Base-by-base conservation (phyloP, 2,797 vertebrate species). In the Setipinna tenuifilis region DNA sequence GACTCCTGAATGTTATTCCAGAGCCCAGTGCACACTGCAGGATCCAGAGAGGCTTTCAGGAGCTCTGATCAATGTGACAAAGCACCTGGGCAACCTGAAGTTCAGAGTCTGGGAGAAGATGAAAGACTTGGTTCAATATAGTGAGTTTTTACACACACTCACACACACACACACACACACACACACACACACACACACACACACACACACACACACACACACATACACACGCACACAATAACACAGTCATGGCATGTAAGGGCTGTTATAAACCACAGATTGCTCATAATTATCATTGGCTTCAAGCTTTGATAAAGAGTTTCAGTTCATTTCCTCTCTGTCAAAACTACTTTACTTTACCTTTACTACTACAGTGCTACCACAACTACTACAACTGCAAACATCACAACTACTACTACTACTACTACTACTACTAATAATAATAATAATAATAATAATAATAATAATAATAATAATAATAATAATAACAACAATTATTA, bases 11-110 rank as follows among this genome's bases (percentile, higher is more conserved):
- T 68, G 23, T 68, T 68, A 68, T 68, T 68, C 68, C 3, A 71
- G 68, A 35, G 11, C 68, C 68, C 68, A 71, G 68, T 35, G 68
- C 68, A 35, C 68, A 14, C 68, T 71, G 68, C 28, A 71, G 68
- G 28, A 35, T 71, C 68, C 68, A 71, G 68, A 71, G 28, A 17
- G 31, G 28, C 25, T 71, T 35, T 71, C 28, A 71, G 68, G 68
- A 71, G 68, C 68, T 71, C 68, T 71, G 28, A 71, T 71, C 68
- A 35, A 71, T 35, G 68, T 17, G 16, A 28, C 68, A 71, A 71
- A 71, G 28, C 68, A 71, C 68, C 68, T 71, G 28, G 68, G 68
- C 31, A 71, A 71, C 68, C 68, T 71, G 14, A 71, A 71, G 68
- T 71, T 71, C 31, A 71, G 21, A 71, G 28, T 35, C 68, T 71